Evolutionary conservation across 2,797 vertebrate genomes (phyloP), one percentile per base, ranked within the genome.

Genomic region (Prionace glauca): DNA sequence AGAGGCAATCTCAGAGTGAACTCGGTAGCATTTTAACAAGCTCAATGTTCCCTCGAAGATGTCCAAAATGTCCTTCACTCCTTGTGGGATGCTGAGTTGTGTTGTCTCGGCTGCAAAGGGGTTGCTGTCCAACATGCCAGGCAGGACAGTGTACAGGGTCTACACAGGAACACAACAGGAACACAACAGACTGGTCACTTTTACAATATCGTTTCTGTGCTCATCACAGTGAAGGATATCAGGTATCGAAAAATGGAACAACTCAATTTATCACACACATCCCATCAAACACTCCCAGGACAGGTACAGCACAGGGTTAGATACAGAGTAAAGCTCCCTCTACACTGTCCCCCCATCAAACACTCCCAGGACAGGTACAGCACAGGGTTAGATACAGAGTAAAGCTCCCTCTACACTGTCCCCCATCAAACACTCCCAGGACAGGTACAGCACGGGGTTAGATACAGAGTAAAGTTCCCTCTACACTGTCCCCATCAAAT

Each of bases 141-240:
- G 97, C 36, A 98, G 97, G 77, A 97, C 96, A 1, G 97, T 97
- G 96, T 98, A 98, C 71, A 98, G 97, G 91, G 98, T 96, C 98
- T 98, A 97, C 62, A 62, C 69, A 71, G 87, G 97, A 96, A 81
- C 32, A 71, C 32, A 71, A 32, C 5, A 9, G 8, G 0, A 94
- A 74, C 69, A 71, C 29, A 94, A 4, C 4, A n/a, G 1, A 0
- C 29, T 60, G 45, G 29, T n/a, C 16, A 65, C 1, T n/a, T 29
- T n/a, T 18, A 90, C 87, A 62, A n/a, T 90, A 72, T 11, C 14
- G 16, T 50, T 69, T 41, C 26, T 71, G n/a, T 93, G 32, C n/a
- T 45, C 10, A 41, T 45, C 41, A 72, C 67, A 69, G 62, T 20
- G 22, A 69, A 45, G 92, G 26, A 26, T 2, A 14, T 45, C 14